Evolutionary conservation across 2,888 invertebrate species (phyloP).

Genomic region (Augiades crinisus): DNA sequence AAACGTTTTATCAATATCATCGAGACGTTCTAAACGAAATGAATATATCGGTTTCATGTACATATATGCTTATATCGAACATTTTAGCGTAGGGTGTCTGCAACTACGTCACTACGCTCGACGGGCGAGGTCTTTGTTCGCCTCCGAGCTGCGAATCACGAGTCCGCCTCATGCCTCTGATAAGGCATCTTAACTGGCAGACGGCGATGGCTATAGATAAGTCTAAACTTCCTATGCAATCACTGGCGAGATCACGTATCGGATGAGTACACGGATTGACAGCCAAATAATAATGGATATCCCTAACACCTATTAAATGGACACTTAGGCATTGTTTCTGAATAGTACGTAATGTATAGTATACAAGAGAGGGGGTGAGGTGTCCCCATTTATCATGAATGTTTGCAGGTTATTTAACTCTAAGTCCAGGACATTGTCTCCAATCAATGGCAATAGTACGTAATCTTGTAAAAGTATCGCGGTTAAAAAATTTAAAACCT

Average conservation of each 20-base stretch:
- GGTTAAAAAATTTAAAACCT: no score
- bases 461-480: no score
- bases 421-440: no score
- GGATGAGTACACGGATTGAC: constrained; percentile 10
- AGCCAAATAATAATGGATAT: constrained; percentile 2
- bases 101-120: background rate
- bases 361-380: no score
- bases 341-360: background rate
- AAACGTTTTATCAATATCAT: no score
- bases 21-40: background rate
- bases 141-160: constrained; percentile 2
- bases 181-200: constrained; percentile 20
- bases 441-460: no score
- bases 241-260: constrained; percentile 3
- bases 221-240: constrained; percentile 6
- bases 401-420: no score
- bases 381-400: no score
- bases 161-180: constrained; percentile 5
- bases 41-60: background rate
- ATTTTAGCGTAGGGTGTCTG: background rate
- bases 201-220: constrained; percentile 14
- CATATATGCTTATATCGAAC: background rate
- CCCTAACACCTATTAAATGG: background rate
- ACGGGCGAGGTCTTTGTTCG: constrained; percentile 19
- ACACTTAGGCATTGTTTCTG: background rate